A percentile compares a stretch with the other conserved stretches of the same genome.
phyloP scores from a whole-genome alignment of 2,797 vertebrate genomes.

The Rhinoraja longicauda region DNA sequence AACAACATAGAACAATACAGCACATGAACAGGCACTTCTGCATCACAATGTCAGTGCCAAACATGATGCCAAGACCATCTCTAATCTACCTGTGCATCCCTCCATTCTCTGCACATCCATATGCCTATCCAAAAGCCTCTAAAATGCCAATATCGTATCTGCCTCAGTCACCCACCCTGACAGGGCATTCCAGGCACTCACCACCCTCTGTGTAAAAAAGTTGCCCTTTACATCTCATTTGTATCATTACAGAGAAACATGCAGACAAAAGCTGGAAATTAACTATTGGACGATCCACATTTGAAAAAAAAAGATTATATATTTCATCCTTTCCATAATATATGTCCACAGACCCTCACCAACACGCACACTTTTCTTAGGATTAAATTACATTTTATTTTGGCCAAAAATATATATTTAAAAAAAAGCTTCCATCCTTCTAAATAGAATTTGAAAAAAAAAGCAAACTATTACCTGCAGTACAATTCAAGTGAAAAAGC shows the following conservation, averaged over 20 bases:
- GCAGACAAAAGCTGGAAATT: not conserved
- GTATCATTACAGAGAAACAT: not conserved
- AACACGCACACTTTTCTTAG: constrained; percentile 13
- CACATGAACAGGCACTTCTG: too few relatives aligned
- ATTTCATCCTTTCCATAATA: not conserved
- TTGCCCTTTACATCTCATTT: too few relatives aligned
- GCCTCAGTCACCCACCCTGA: too few relatives aligned
- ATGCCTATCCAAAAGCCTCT: too few relatives aligned
- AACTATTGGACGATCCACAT: not conserved
- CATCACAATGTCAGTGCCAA: too few relatives aligned
- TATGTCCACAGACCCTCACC: not conserved
- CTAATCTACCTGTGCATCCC: too few relatives aligned
- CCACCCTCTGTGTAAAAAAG: too few relatives aligned
- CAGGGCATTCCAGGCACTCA: too few relatives aligned
- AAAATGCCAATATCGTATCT: too few relatives aligned
- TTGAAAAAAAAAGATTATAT: not conserved
- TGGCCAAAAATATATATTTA: not conserved
- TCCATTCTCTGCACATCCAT: too few relatives aligned
- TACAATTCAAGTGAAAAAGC: constrained; percentile 26
- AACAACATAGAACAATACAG: too few relatives aligned
- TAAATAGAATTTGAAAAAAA: not conserved
- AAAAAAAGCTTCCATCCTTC: not conserved
- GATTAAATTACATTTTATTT: constrained; percentile 34
- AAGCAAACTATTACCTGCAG: not conserved
- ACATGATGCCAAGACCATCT: too few relatives aligned